A percentile compares a stretch with the other conserved stretches of the same genome.
Evolutionary conservation across 2,888 invertebrate species (phyloP).

Genomic region (Blera fallax): DNA sequence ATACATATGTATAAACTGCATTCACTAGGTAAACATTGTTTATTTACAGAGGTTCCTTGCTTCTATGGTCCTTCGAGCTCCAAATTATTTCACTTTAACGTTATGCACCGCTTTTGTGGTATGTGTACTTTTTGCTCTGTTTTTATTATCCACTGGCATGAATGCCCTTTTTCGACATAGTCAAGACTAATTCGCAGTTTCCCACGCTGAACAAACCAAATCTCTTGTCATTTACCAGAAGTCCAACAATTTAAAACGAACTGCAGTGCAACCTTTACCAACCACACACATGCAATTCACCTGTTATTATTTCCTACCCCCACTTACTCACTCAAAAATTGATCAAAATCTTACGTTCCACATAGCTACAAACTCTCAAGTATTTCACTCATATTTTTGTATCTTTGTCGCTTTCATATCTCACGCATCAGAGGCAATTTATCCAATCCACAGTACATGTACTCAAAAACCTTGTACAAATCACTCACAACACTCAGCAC

Average conservation of each 20-base stretch:
- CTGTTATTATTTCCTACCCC: background rate
- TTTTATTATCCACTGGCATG: too few species aligned
- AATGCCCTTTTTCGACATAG: too few species aligned
- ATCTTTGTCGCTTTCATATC: conserved; percentile 30
- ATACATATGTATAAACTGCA: too few species aligned
- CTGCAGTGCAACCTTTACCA: background rate
- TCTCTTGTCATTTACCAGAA: too few species aligned
- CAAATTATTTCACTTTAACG: too few species aligned
- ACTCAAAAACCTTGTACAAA: background rate
- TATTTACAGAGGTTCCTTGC: too few species aligned
- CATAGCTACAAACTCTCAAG: background rate
- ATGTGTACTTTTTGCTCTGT: too few species aligned
- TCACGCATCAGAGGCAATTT: background rate
- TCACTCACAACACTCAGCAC: conserved; percentile 15
- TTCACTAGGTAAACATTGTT: too few species aligned
- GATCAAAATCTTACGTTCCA: conserved; percentile 21
- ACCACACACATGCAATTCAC: background rate
- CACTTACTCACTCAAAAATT: background rate
- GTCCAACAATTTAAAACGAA: background rate
- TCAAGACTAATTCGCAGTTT: too few species aligned
- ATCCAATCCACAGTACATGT: background rate
- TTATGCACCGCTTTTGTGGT: too few species aligned
- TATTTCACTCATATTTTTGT: conserved; percentile 27
- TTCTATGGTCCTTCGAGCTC: too few species aligned
- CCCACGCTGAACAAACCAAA: too few species aligned